phyloP scores from a whole-genome alignment of 2,113 vertebrate genomes.

The Alaudala cheleensis region DNA sequence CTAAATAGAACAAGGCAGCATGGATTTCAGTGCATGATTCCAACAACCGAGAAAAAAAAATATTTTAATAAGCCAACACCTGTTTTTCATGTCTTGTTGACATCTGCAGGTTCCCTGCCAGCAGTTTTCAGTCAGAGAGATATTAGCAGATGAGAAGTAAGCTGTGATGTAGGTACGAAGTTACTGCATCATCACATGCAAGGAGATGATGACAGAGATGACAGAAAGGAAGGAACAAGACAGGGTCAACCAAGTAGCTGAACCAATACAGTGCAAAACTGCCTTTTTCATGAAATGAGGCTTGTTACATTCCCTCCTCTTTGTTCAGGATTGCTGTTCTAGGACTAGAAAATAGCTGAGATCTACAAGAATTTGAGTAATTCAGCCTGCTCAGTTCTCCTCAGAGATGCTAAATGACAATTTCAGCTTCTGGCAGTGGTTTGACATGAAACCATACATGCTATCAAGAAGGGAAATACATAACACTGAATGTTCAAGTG shows the following conservation, averaged over 20 bases:
- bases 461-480: not conserved
- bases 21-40: not conserved
- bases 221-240: not conserved
- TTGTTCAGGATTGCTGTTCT: not conserved
- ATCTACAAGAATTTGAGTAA: not conserved
- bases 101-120: not conserved
- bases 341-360: not conserved
- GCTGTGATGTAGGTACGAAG: not conserved
- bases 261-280: not conserved
- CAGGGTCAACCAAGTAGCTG: not conserved
- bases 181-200: not conserved
- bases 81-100: not conserved
- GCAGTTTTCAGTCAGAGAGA: not conserved
- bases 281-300: not conserved
- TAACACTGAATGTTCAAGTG: not conserved
- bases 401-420: not conserved
- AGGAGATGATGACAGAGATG: not conserved
- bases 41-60: not conserved
- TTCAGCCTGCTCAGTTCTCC: not conserved
- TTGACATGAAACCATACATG: not conserved
- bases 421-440: not conserved
- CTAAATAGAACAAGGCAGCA: not conserved
- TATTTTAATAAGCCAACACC: not conserved
- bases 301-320: not conserved
- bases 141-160: not conserved